Base-by-base conservation (phyloP, 2,888 invertebrate species). In the Calliphora vomitoria region DNA sequence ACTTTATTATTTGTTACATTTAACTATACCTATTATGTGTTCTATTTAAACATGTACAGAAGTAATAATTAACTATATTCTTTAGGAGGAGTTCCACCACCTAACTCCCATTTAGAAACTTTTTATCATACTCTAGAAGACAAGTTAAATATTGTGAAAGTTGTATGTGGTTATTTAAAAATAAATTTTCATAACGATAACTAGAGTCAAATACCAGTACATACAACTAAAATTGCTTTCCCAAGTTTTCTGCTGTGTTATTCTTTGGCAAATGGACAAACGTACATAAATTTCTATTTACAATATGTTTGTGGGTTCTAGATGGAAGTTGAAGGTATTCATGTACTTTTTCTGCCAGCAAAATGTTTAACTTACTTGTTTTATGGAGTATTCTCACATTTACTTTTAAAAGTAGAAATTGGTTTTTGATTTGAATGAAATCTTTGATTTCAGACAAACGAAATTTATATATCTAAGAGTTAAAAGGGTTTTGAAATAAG, bases 341-440 rank as follows among this genome's bases (percentile, higher is more conserved):
- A 69, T 76, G 64, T 69, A 50, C 71, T 55, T 83, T 83, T 78
- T 55, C 71, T 71, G 78, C 78, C 71, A 44, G 31, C 62, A 78
- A 78, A 83, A 78, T 72, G 35, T 75, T 75, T 55, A 53, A 74
- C 8, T 53, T 55, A 25, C 2, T 44, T 25, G 18, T 44, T 58
- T 58, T 47, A 64, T 55, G 10, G 4, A 82, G 35, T 68, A 55
- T 66, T 35, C 38, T 47, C n/a, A 25, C 20, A 68, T 82, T 82
- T 74, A 82, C 55, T 82, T 68, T 82, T 50, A 47, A 75, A 82
- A 75, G 74, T 82, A 68, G 66, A 82, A 82, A 82, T 82, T 76
- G 82, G 35, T 82, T 76, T 75, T 69, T 82, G 75, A 82, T 76
- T 76, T 82, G 60, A 68, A 82, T 69, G 18, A 64, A 84, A 74